Evolutionary conservation across 2,113 vertebrate species (phyloP).

Genomic region (Aspiorhynchus laticeps): DNA sequence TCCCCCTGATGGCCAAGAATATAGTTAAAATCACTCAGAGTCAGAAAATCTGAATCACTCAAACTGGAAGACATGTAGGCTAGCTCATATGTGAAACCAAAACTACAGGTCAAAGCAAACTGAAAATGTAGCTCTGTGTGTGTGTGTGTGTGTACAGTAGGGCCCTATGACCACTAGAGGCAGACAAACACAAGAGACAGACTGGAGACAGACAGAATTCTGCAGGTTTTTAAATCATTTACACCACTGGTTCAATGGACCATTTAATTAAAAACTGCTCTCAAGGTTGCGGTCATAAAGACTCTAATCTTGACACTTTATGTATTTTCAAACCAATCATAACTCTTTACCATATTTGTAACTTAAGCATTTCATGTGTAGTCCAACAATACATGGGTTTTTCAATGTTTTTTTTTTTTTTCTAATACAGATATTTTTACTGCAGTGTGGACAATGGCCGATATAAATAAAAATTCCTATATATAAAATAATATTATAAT

Average conservation of each 20-base stretch:
- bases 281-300: neutral
- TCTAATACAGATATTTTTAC: no score
- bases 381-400: no score
- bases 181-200: neutral
- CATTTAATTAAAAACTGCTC: neutral
- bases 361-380: no score
- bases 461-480: no score
- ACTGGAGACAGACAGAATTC: neutral
- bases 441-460: no score
- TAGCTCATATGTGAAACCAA: neutral
- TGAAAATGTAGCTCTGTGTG: neutral
- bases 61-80: neutral
- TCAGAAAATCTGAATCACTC: neutral
- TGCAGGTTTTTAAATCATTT: neutral
- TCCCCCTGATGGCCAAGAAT: conserved; percentile 79
- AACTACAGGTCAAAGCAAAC: neutral
- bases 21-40: neutral
- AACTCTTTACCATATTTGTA: no score
- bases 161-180: conserved; percentile 56
- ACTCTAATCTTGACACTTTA: no score
- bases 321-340: neutral
- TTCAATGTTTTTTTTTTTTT: no score
- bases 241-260: no score
- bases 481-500: neutral
- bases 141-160: neutral